Evolutionary conservation across 2,797 vertebrate genomes (phyloP), one percentile per base, ranked within the genome.

Genomic region (Antrozous pallidus): DNA sequence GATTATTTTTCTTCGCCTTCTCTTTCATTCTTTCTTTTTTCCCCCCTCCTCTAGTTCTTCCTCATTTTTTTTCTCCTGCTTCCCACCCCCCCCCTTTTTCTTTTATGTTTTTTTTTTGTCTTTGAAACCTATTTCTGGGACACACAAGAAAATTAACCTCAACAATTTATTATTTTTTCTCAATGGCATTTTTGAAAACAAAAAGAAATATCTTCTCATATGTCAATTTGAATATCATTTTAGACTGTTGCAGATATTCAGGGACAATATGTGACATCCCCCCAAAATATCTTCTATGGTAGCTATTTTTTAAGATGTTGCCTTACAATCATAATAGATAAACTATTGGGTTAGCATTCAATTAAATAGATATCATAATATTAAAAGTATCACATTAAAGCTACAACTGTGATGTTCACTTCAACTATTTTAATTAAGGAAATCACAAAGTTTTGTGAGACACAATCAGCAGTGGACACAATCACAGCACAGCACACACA

Each of bases 331-430:
- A 78, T 14, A 74, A 17, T 54, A 80, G 38, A 77, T 78, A 70
- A 85, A 70, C 77, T 80, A 38, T 65, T 89, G 88, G 51, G 6
- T 80, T 92, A 81, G 67, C 3, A 56, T 69, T 20, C 42, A 31
- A n/a, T 94, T 90, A 79, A 91, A 70, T 61, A 74, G 22, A 79
- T 82, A 69, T 2, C 28, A 20, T 73, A 90, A 42, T 87, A 84
- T 51, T 85, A 54, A 94, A 94, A 77, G 47, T 42, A 83, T 22
- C 47, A 91, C 87, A 20, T 84, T 77, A 73, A 95, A 74, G 17
- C 56, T 83, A 26, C 22, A 12, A 73, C 36, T 92, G 8, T 84
- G 38, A 58, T 70, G 28, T 36, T 24, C 3, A 51, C 40, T 81
- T 42, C 1, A 69, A 49, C 40, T 22, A 18, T 8, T 83, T 86